phyloP scores from a whole-genome alignment of 2,888 invertebrate genomes.

The Dioctria linearis region DNA sequence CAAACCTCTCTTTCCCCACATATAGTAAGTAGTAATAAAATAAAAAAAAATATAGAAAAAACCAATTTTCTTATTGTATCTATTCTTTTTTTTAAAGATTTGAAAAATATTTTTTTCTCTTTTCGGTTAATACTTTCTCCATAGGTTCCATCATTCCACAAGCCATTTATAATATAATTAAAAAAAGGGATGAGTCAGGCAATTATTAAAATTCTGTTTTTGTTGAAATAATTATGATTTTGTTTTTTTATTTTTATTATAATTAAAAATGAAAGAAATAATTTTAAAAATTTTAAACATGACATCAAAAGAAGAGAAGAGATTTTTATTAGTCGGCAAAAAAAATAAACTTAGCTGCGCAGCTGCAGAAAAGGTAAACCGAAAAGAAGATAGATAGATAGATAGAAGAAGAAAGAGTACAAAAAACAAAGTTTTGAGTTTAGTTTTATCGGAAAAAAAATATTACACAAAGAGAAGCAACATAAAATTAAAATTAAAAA shows the following conservation, averaged over 20 bases:
- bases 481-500: too few species aligned
- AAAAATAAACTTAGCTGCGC: neutral
- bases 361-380: conserved; percentile 22
- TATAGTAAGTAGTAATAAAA: conserved; percentile 1
- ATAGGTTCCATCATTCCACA: conserved; percentile 47
- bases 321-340: neutral
- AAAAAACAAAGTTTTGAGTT: conserved; percentile 24
- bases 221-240: neutral
- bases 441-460: conserved; percentile 4
- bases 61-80: conserved; percentile 40
- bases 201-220: conserved; percentile 34
- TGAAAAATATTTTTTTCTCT: conserved; percentile 54
- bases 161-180: conserved; percentile 46
- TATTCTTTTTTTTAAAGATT: conserved; percentile 55
- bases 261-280: conserved; percentile 51
- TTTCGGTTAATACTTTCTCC: conserved; percentile 47
- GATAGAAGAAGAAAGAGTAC: conserved; percentile 3
- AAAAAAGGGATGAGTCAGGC: conserved; percentile 60
- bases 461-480: too few species aligned
- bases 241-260: conserved; percentile 36
- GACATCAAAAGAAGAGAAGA: conserved; percentile 5
- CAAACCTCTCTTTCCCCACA: conserved; percentile 60
- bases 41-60: conserved; percentile 50
- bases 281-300: conserved; percentile 20
- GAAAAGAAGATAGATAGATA: conserved; percentile 47